Base-by-base conservation (phyloP, 35 echinoderm and acorn worm species). In the Ophiothrix spiculata region DNA sequence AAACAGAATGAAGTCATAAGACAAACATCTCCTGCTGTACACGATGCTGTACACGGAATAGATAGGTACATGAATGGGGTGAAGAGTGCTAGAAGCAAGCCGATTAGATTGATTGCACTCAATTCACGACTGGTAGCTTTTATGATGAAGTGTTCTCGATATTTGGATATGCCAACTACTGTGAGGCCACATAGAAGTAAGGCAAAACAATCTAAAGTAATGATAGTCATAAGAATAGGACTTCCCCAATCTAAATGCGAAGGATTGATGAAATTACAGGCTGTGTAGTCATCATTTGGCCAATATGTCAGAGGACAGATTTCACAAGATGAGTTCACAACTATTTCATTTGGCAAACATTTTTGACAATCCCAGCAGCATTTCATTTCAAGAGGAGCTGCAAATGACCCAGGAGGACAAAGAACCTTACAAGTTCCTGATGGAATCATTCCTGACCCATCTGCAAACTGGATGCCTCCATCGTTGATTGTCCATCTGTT, bases 101-200 rank as follows among this genome's bases (percentile, higher is more conserved):
- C 85, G 13, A 87, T 36, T 23, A 87, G 40, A 40, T 78, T 87
- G 36, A 87, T 75, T 29, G 12, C 45, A 36, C 85, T 87, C 21
- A 87, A 45, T 56, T 87, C 85, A 0, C 85, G 85, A 32, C 85
- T 49, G 3, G 85, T 45, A 19, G 85, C 85, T 78, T 87, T 87
- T 38, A 87, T 75, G 14, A 79, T n/a, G 16, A 49, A 38, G 34
- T 78, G 38, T 35, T 56, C 32, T 1, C 63, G 64, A 36, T 87
- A 78, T 11, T 40, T 32, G 76, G 33, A 45, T 28, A 87, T 32
- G 14, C 42, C 75, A 2, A 78, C 10, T 12, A 46, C 28, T 32
- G 39, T 56, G 34, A 39, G 39, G n/a, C 21, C 12, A 12, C 46
- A 83, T 36, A 87, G 33, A 60, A 83, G 19, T 21, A 78, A 32